Base-by-base conservation (phyloP, 2,888 invertebrate genomes). In the Drosophila nr. perissopoda region DNA sequence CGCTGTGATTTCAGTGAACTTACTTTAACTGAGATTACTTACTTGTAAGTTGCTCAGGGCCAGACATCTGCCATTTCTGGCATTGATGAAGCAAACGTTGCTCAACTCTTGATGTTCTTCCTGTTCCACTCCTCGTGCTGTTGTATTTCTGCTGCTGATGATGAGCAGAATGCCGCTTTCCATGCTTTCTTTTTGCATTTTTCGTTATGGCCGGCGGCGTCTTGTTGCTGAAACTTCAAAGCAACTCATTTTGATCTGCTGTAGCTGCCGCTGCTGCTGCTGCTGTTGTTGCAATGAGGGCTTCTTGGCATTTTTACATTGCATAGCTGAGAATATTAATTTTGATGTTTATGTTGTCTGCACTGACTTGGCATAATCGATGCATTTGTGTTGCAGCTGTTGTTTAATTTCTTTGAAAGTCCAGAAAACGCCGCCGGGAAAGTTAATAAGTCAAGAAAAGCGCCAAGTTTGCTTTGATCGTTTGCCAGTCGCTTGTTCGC, bases 301-400 rank as follows among this genome's bases (percentile, higher is more conserved):
- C 48, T 76, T 68, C 78, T 56, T 76, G 66, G 76, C 73, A 68
- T 79, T 79, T 82, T 76, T 70, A 58, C 80, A 65, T 73, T 70
- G 84, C 84, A 86, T 84, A 82, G 64, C 82, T 73, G 78, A 74
- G 83, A 78, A 84, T 82, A 83, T 83, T 83, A 83, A 83, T 83
- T 83, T 83, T 82, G 76, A 83, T 82, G 73, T 68, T 65, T 65
- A 74, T 70, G 66, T 60, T 71, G 63, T 70, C 69, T 65, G 54
- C 65, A 66, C 64, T 79, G 86, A 70, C 83, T 85, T 71, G 70
- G 67, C 83, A 84, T 83, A 84, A 84, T 84, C 84, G 86, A 86
- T 86, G 84, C 82, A 82, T 73, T 80, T 80, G 66, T 70, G 64
- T 52, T 70, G 71, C 71, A 63, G 72, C 57, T 66, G 57, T 77